Evolutionary conservation across 2,113 vertebrate species (phyloP).

Genomic region (Ornithorhynchus anatinus): DNA sequence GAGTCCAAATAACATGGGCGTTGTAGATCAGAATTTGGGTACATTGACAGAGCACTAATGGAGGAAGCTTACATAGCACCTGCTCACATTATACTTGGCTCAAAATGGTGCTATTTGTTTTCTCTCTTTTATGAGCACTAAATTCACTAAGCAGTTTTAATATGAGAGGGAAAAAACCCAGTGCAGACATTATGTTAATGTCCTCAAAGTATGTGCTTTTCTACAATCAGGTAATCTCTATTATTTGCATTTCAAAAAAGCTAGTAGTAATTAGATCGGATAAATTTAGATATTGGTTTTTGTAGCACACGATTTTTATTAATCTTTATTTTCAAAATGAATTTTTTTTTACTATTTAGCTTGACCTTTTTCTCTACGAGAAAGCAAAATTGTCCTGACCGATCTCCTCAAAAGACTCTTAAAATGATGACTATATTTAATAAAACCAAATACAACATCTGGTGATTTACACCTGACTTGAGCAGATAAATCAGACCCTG

Average conservation of each 20-base stretch:
- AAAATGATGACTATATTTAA: conserved; percentile 60
- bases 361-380: conserved; percentile 44
- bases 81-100: too few species aligned
- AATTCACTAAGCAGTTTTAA: not conserved
- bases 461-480: conserved; percentile 59
- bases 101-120: not conserved
- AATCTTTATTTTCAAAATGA: conserved; percentile 24
- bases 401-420: conserved; percentile 64
- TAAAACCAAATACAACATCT: conserved; percentile 57
- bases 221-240: conserved; percentile 38
- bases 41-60: not conserved
- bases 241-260: too few species aligned
- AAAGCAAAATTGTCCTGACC: conserved; percentile 59
- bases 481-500: conserved; percentile 52
- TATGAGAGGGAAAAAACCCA: conserved; percentile 37
- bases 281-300: too few species aligned
- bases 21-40: not conserved
- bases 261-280: too few species aligned
- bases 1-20: not conserved
- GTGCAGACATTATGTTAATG: conserved; percentile 28
- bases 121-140: not conserved
- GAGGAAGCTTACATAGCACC: too few species aligned
- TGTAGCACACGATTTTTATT: too few species aligned
- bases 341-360: conserved; percentile 50
- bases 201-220: conserved; percentile 1